These are phyloP conservation scores for Trematomus loennbergii DNA, from an alignment of 2,113 vertebrate species.

Conservation along the genomic window DNA sequence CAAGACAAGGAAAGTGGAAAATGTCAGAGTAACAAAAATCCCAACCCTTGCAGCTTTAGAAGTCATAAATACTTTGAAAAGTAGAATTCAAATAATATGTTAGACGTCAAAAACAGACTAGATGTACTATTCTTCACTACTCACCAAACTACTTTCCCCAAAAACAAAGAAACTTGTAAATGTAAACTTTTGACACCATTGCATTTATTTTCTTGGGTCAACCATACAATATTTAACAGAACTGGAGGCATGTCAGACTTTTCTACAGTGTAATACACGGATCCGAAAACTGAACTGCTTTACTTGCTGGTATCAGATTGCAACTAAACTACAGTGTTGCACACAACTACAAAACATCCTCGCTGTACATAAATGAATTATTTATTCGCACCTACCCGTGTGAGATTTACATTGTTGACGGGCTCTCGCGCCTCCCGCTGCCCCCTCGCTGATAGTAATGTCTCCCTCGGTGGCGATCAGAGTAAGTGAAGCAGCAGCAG, in stretches of 20 bases:
- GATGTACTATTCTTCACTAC: not conserved
- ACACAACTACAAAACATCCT: constrained; percentile 2
- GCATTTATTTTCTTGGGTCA: not conserved
- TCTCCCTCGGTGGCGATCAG: constrained; percentile 70
- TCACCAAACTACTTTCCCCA: not conserved
- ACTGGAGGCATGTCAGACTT: constrained; percentile 28
- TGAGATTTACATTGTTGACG: constrained; percentile 71
- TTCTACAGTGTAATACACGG: constrained; percentile 24
- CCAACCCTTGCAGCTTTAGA: not conserved
- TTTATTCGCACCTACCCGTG: constrained; percentile 68
- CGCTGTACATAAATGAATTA: constrained; percentile 6
- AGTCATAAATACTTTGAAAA: not conserved
- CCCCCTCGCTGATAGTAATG: constrained; percentile 66
- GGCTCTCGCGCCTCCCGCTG: constrained; percentile 59
- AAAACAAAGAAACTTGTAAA: constrained; percentile 1
- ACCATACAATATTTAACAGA: constrained; percentile 1
- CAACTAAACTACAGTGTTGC: constrained; percentile 21
- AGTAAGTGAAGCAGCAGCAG: constrained; percentile 66
- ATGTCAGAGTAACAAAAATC: not conserved
- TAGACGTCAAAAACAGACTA: not conserved
- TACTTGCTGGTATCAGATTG: not conserved
- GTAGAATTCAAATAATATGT: not conserved
- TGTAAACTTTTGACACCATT: constrained; percentile 3
- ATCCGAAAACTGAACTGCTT: constrained; percentile 6
- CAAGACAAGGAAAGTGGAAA: too few species aligned